phyloP scores from a whole-genome alignment of 2,113 vertebrate genomes.

The Hepsetus odoe region DNA sequence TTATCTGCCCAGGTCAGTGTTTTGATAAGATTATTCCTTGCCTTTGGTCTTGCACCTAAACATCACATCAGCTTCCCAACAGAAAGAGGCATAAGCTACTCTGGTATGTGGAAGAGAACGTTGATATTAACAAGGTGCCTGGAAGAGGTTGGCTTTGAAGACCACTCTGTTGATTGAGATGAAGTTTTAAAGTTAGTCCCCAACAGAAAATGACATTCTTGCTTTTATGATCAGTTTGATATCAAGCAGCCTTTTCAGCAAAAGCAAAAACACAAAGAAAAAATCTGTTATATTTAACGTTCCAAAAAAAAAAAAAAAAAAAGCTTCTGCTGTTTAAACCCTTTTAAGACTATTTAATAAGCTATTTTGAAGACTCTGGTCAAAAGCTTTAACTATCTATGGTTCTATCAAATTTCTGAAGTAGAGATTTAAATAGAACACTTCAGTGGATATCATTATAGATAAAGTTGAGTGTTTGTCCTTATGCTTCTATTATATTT shows the following conservation, averaged over 20 bases:
- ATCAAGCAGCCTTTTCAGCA: background rate
- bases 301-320: too few species aligned
- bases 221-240: background rate
- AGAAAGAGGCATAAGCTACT: background rate
- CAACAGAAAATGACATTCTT: background rate
- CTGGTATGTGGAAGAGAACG: background rate
- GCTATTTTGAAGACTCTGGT: background rate
- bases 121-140: constrained; percentile 6
- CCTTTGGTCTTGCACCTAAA: background rate
- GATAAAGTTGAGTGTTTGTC: too few species aligned
- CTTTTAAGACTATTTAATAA: background rate
- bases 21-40: constrained; percentile 23
- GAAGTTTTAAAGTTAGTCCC: background rate
- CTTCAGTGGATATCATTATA: too few species aligned
- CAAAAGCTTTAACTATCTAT: background rate
- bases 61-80: constrained; percentile 2
- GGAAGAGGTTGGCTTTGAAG: constrained; percentile 3
- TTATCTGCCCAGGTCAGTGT: constrained; percentile 33
- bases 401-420: too few species aligned
- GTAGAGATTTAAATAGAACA: too few species aligned
- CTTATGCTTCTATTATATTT: background rate
- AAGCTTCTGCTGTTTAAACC: background rate
- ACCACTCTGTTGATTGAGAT: constrained; percentile 5
- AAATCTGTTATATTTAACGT: too few species aligned
- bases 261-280: background rate